Evolutionary conservation across 2,888 invertebrate species (phyloP).

Genomic region (Catocala nupta): DNA sequence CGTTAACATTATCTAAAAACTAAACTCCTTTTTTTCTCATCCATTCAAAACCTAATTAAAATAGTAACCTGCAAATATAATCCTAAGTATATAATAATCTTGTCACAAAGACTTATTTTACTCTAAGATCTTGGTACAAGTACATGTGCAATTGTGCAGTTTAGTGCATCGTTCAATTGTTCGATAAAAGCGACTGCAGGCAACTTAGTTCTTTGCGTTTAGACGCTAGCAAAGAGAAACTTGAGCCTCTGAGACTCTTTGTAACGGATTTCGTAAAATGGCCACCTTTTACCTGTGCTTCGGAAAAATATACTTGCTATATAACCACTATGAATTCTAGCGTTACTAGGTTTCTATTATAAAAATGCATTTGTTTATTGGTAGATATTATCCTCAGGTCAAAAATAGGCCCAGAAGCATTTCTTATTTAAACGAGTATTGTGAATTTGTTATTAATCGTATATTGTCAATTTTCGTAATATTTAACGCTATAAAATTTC

Average conservation of each 20-base stretch:
- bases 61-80: neutral
- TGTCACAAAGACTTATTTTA: conserved; percentile 26
- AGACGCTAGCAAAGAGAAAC: conserved; percentile 61
- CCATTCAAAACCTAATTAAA: neutral
- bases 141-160: conserved; percentile 46
- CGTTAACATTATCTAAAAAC: conserved; percentile 50
- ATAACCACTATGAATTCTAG: conserved; percentile 16
- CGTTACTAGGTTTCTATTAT: too few relatives aligned
- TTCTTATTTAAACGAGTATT: too few relatives aligned
- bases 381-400: too few relatives aligned
- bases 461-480: too few relatives aligned
- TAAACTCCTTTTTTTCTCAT: conserved; percentile 14
- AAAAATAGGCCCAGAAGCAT: too few relatives aligned
- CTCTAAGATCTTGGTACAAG: conserved; percentile 23
- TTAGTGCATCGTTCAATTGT: conserved; percentile 61
- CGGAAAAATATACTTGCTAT: conserved; percentile 9
- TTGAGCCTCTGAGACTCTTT: conserved; percentile 63
- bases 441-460: too few relatives aligned
- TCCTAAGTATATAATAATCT: neutral
- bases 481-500: too few relatives aligned
- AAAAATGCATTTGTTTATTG: too few relatives aligned
- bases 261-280: conserved; percentile 63
- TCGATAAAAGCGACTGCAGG: conserved; percentile 64
- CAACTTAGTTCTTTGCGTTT: conserved; percentile 63
- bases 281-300: conserved; percentile 57